Base-by-base conservation (phyloP, 2,113 vertebrate genomes). In the Varanus salvator region DNA sequence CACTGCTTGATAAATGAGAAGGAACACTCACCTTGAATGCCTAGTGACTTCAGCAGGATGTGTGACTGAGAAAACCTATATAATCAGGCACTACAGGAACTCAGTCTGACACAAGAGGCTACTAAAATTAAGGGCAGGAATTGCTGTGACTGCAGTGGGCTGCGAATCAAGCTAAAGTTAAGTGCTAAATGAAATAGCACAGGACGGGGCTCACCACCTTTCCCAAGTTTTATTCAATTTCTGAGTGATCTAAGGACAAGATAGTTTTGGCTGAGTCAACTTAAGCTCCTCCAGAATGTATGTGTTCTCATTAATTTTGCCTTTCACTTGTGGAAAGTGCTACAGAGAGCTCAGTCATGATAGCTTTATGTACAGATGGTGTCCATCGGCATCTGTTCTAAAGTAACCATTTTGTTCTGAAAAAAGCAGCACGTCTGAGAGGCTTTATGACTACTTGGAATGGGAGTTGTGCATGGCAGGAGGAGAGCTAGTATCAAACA, bases 1-100 rank as follows among this genome's bases (percentile, higher is more conserved):
- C 88, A 68, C 14, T 17, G 4, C 29, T 57, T 68, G 44, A 89
- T 50, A 77, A 89, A 89, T 76, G 81, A 84, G 17, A 68, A n/a
- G 87, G 25, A 52, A 76, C 66, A 68, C 72, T 77, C 44, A 34
- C 57, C 48, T 34, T 75, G 87, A 84, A 74, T 31, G 12, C 60
- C 77, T 82, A 52, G 25, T 75, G 89, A 75, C 44, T 90, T 89
- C 69, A 44, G 54, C 14, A n/a, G 83, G 15, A 76, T 15, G 9
- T 38, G 31, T 52, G 8, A 38, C 68, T 66, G 38, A 75, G 71
- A 81, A 87, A 76, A 1, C 31, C 78, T 86, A 87, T 44, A 68
- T 31, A 80, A 82, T 54, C n/a, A 76, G 57, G 44, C 31, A 77
- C 48, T 15, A 54, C 25, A 15, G 25, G 69, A 87, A 54, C 19